Percentiles rank a stretch among this genome's conserved stretches.
phyloP scores from a whole-genome alignment of 2,888 invertebrate species.

The Platycheirus albimanus region DNA sequence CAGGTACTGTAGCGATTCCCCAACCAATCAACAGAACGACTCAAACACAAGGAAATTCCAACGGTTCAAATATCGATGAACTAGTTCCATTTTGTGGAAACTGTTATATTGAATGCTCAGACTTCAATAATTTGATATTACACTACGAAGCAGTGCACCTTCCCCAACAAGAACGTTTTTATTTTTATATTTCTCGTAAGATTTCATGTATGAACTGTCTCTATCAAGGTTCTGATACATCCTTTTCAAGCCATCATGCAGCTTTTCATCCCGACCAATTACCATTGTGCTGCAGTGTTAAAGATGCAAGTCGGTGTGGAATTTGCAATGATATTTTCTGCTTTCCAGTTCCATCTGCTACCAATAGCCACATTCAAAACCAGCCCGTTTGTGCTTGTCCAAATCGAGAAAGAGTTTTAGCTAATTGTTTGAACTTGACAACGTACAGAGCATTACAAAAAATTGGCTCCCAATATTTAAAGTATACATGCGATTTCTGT shows the following conservation, averaged over 20 bases:
- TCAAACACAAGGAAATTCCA: no score
- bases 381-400: constrained; percentile 9
- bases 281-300: not conserved
- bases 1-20: not conserved
- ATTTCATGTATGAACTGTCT: not conserved
- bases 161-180: not conserved
- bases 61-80: no score
- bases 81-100: constrained; percentile 8
- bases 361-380: not conserved
- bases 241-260: not conserved
- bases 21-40: no score
- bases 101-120: not conserved
- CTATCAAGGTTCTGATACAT: not conserved
- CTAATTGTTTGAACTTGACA: not conserved
- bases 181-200: constrained; percentile 2
- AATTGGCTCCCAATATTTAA: constrained; percentile 6
- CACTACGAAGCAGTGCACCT: constrained; percentile 3
- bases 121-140: not conserved
- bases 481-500: not conserved
- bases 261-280: not conserved
- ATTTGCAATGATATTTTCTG: constrained; percentile 7
- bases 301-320: not conserved
- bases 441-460: not conserved
- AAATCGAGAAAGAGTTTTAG: not conserved
- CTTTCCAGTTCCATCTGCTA: no score